Conservation (phyloP, 2,113 vertebrate genomes). For the Gasterosteus aculeatus region DNA sequence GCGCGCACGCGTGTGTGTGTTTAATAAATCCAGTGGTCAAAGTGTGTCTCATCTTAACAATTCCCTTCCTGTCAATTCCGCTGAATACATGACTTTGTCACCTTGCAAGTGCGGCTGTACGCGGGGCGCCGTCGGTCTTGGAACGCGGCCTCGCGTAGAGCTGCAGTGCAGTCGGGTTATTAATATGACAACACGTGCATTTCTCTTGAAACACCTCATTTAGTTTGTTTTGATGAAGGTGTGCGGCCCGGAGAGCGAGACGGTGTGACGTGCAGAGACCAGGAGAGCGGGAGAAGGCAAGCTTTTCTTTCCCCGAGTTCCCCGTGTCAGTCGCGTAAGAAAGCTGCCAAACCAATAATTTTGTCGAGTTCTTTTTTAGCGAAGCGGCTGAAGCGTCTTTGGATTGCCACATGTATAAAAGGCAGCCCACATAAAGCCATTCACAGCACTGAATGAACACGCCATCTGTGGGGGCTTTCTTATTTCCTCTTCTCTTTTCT, state of each 20-base stretch:
- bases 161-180: slow-evolving; percentile 91
- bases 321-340: slow-evolving; percentile 95
- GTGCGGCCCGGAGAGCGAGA: slow-evolving; percentile 82
- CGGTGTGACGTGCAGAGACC: slow-evolving; percentile 43
- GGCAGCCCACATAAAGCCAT: slow-evolving; percentile 98
- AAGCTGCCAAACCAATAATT: slow-evolving; percentile 99
- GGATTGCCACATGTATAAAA: slow-evolving; percentile 99
- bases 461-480: slow-evolving; percentile 94
- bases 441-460: slow-evolving; percentile 98
- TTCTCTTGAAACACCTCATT: slow-evolving; percentile 90
- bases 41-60: slow-evolving; percentile 27
- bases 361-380: slow-evolving; percentile 95
- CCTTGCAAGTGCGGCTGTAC: slow-evolving; percentile 76
- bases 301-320: slow-evolving; percentile 88
- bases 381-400: slow-evolving; percentile 92
- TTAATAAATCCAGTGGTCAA: slow-evolving; percentile 45
- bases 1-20: background rate
- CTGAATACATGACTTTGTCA: slow-evolving; percentile 80
- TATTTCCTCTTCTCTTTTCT: slow-evolving; percentile 97
- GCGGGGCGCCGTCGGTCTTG: slow-evolving; percentile 80
- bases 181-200: slow-evolving; percentile 88
- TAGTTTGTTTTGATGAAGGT: slow-evolving; percentile 98
- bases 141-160: slow-evolving; percentile 77
- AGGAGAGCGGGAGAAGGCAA: slow-evolving; percentile 68
- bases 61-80: slow-evolving; percentile 7